These are phyloP conservation scores for Aurelia sp. DNA, from an alignment of 30 jellyfish, hydroid and myxozoan genomes.

Conservation along the genomic window DNA sequence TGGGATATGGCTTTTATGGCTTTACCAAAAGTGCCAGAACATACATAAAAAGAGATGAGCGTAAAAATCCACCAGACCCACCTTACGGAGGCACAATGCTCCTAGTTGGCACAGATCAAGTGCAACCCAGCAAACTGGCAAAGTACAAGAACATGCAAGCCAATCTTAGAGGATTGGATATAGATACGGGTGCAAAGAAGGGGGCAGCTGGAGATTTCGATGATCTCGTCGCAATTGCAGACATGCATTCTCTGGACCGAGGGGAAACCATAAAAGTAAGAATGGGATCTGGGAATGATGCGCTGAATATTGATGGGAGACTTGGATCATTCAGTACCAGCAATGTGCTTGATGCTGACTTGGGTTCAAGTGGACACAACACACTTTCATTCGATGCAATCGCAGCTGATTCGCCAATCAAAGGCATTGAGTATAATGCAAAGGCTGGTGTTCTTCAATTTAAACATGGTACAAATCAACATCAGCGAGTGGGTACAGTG, in stretches of 20 bases:
- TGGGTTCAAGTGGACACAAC: constrained; percentile 13
- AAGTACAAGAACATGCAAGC: background rate
- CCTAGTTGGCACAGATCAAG: constrained; percentile 15
- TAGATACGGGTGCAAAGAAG: background rate
- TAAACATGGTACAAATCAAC: background rate
- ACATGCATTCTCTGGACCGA: constrained; percentile 1
- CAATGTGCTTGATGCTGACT: constrained; percentile 10
- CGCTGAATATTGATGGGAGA: constrained; percentile 44
- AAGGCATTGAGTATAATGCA: constrained; percentile 18
- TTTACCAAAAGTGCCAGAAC: background rate
- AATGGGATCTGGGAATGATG: constrained; percentile 51
- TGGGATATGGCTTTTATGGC: constrained; percentile 8
- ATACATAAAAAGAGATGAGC: background rate
- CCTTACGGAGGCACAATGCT: constrained; percentile 5
- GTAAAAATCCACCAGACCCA: background rate
- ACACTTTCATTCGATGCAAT: constrained; percentile 2
- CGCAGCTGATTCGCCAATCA: background rate
- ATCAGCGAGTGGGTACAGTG: constrained; percentile 13
- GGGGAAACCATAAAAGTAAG: constrained; percentile 6
- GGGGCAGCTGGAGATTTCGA: background rate
- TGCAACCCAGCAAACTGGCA: background rate
- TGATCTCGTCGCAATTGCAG: constrained; percentile 20
- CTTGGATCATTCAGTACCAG: background rate
- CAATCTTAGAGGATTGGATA: background rate
- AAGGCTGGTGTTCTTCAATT: background rate